A percentile compares a stretch with the other conserved stretches of the same genome.
phyloP scores from a whole-genome alignment of 2,888 invertebrate species.

The Criorhina ranunculi region DNA sequence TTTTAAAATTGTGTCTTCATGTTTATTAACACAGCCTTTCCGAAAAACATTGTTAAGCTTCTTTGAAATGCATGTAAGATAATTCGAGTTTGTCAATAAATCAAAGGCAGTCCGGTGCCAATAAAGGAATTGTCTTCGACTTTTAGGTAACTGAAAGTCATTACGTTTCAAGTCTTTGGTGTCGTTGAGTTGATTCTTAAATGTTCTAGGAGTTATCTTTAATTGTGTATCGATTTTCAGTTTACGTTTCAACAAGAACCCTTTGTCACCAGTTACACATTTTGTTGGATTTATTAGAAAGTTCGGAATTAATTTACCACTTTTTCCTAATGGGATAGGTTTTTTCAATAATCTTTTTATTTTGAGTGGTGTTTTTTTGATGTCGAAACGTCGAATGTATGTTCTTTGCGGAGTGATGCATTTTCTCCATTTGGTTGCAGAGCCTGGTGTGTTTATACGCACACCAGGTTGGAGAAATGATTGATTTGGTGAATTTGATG shows the following conservation, averaged over 20 bases:
- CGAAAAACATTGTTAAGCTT: conserved; percentile 78
- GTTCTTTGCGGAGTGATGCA: conserved; percentile 80
- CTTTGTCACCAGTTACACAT: background rate
- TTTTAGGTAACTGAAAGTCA: conserved; percentile 75
- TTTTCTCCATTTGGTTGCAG: conserved; percentile 78
- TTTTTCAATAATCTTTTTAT: background rate
- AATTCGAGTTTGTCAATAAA: conserved; percentile 79
- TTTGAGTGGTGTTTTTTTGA: background rate
- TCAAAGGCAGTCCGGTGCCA: conserved; percentile 81
- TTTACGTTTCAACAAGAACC: conserved; percentile 52
- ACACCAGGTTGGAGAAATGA: conserved; percentile 39
- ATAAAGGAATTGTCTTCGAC: conserved; percentile 77
- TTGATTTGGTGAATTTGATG: conserved; percentile 39
- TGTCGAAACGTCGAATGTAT: conserved; percentile 78
- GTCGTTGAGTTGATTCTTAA: conserved; percentile 75
- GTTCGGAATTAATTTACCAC: background rate
- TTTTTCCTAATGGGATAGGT: background rate
- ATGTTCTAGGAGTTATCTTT: conserved; percentile 72
- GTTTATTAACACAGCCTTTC: conserved; percentile 71
- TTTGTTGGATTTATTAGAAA: conserved; percentile 26
- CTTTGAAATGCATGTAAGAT: conserved; percentile 37
- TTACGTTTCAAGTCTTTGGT: background rate
- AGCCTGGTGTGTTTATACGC: background rate
- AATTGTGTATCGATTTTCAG: conserved; percentile 79
- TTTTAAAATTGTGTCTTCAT: conserved; percentile 53